Percentiles rank a stretch among this genome's conserved stretches.
Evolutionary conservation across 1,140 invertebrate genomes (phyloP).

Genomic region (Phymorhynchus buccinoides): DNA sequence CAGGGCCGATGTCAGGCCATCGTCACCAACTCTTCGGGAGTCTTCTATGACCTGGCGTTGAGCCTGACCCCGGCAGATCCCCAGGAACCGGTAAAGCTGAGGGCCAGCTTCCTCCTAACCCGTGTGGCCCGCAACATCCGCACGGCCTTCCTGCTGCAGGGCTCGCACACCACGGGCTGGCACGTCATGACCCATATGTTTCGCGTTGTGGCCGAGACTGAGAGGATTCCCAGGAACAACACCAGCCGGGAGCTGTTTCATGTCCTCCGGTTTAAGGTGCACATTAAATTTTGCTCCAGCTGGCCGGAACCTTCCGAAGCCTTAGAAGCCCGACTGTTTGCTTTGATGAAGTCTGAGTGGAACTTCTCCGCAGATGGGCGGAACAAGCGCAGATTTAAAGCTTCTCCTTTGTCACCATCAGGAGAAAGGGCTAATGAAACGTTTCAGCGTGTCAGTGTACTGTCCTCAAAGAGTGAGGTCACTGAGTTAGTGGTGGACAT

Average conservation of each 20-base stretch:
- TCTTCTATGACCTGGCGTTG: constrained; percentile 3
- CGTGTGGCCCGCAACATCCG: constrained; percentile 29
- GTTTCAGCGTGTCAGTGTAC: background rate
- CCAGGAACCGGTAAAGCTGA: background rate
- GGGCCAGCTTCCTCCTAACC: background rate
- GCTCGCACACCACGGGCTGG: constrained; percentile 20
- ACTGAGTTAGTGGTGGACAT: background rate
- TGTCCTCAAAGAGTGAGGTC: background rate
- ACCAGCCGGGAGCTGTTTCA: background rate
- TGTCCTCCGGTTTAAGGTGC: constrained; percentile 8
- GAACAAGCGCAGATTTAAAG: background rate
- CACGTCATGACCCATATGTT: constrained; percentile 16
- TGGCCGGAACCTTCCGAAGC: constrained; percentile 4
- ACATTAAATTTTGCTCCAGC: constrained; percentile 3
- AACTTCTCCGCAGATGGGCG: background rate
- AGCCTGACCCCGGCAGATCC: background rate
- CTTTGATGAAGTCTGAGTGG: background rate
- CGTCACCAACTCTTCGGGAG: constrained; percentile 18
- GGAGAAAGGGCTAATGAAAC: background rate
- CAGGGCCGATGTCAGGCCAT: background rate
- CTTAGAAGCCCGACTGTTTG: constrained; percentile 1
- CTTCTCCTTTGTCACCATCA: background rate
- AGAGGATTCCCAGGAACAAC: background rate
- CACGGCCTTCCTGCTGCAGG: constrained; percentile 36
- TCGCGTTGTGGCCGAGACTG: constrained; percentile 2